Conservation (phyloP, 2,797 vertebrate genomes). For the Poecilia picta region DNA sequence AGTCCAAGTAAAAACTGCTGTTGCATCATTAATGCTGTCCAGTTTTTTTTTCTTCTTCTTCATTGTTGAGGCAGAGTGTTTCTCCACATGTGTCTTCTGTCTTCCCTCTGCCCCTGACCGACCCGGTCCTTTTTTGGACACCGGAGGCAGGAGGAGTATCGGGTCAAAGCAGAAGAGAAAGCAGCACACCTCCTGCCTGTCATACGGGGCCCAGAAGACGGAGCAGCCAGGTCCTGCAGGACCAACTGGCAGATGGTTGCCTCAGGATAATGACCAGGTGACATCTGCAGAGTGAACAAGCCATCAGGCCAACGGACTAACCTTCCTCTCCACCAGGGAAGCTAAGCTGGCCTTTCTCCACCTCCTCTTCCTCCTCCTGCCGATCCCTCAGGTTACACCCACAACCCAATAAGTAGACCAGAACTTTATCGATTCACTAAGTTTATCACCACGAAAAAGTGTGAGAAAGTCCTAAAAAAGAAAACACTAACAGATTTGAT, state of each 20-base stretch:
- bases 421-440: constrained; percentile 66
- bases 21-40: constrained; percentile 69
- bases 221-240: constrained; percentile 69
- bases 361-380: constrained; percentile 37
- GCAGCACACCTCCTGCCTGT: constrained; percentile 59
- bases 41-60: constrained; percentile 27
- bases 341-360: constrained; percentile 52
- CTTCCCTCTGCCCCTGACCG: constrained; percentile 46
- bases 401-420: constrained; percentile 53
- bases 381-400: constrained; percentile 51
- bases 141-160: constrained; percentile 51
- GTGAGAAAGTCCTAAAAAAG: constrained; percentile 53
- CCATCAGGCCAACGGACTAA: constrained; percentile 72
- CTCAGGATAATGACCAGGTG: constrained; percentile 73
- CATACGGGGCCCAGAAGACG: constrained; percentile 64
- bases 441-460: constrained; percentile 62
- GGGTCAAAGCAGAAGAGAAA: constrained; percentile 57
- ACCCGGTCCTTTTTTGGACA: constrained; percentile 47
- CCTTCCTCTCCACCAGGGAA: constrained; percentile 64
- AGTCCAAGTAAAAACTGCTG: constrained; percentile 54
- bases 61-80: constrained; percentile 43
- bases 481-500: constrained; percentile 67
- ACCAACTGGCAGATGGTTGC: constrained; percentile 76
- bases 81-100: constrained; percentile 48
- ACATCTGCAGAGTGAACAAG: constrained; percentile 78